phyloP scores from a whole-genome alignment of 2,113 vertebrate species.

The Sula dactylatra region DNA sequence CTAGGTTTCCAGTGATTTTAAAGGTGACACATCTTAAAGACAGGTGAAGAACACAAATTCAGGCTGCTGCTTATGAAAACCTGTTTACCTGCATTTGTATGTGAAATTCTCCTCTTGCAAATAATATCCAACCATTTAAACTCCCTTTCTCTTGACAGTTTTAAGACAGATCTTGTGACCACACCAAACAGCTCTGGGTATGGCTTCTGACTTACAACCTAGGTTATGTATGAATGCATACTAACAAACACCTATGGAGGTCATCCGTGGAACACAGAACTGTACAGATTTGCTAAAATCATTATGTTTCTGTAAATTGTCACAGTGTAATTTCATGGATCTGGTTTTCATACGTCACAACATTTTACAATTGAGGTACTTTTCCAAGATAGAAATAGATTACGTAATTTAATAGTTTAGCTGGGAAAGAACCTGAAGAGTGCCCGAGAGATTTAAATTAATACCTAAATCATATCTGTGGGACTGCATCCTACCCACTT shows the following conservation, averaged over 20 bases:
- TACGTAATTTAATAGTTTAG: conserved; percentile 58
- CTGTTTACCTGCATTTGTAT: not conserved
- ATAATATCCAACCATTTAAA: not conserved
- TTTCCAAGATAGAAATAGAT: conserved; percentile 60
- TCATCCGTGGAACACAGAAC: not conserved
- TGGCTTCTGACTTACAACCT: not conserved
- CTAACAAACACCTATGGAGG: not conserved
- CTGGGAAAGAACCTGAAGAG: conserved; percentile 19
- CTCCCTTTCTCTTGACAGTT: not conserved
- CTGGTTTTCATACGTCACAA: conserved; percentile 64
- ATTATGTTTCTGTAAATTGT: conserved; percentile 34
- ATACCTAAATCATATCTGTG: conserved; percentile 45
- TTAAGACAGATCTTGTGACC: not conserved
- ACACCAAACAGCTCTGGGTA: not conserved
- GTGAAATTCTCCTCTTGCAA: not conserved
- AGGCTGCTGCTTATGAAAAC: not conserved
- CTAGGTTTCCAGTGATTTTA: not conserved
- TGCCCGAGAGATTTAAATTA: conserved; percentile 51
- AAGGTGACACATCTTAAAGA: not conserved
- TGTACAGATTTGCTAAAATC: conserved; percentile 49
- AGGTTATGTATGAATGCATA: not conserved
- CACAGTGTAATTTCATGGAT: conserved; percentile 37
- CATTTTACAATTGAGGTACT: conserved; percentile 49
- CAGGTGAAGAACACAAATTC: not conserved
- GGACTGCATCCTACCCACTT: conserved; percentile 20